Evolutionary conservation across 2,113 vertebrate genomes (phyloP).

Genomic region (Neotragus moschatus): DNA sequence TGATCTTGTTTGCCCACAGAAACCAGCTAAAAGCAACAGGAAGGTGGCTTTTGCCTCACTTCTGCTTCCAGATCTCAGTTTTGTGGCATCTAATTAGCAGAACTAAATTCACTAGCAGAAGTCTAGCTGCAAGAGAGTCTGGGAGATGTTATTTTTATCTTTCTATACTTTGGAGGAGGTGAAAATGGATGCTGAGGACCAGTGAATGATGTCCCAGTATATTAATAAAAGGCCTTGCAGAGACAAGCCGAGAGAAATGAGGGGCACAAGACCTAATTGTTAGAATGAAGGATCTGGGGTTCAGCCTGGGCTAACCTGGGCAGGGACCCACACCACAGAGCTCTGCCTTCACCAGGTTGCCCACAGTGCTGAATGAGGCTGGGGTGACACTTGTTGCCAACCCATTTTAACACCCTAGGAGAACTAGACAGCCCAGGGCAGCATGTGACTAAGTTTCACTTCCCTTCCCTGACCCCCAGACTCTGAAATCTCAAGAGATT

Average conservation of each 20-base stretch:
- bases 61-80: background rate
- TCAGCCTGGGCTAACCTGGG: background rate
- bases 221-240: background rate
- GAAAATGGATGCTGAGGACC: background rate
- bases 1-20: background rate
- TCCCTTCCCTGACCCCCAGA: background rate
- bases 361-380: background rate
- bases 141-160: background rate
- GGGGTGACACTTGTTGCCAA: background rate
- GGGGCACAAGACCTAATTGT: background rate
- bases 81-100: background rate
- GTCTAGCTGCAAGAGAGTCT: conserved; percentile 46
- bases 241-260: background rate
- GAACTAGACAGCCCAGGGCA: background rate
- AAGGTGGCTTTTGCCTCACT: background rate
- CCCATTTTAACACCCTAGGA: background rate
- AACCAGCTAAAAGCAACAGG: background rate
- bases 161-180: background rate
- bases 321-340: background rate
- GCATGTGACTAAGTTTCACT: too few species aligned
- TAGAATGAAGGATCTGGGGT: background rate
- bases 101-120: background rate
- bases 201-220: background rate
- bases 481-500: background rate
- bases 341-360: background rate